phyloP scores from a whole-genome alignment of 2,113 vertebrate genomes.

The Cottus gobio region DNA sequence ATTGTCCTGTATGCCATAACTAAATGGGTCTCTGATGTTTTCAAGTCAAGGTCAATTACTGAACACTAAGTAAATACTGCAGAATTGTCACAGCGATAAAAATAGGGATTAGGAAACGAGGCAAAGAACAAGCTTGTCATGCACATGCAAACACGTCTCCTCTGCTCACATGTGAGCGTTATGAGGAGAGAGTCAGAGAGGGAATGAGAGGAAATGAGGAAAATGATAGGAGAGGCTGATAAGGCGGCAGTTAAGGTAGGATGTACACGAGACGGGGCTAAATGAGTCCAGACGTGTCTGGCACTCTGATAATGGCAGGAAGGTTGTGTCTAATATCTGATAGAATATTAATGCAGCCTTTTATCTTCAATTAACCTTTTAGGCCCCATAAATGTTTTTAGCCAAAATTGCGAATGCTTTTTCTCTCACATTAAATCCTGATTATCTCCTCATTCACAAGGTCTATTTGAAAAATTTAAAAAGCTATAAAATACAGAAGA shows the following conservation, averaged over 20 bases:
- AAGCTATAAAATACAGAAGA: no score
- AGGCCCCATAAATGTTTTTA: no score
- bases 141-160: constrained; percentile 18
- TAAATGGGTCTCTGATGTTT: constrained; percentile 29
- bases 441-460: no score
- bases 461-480: no score
- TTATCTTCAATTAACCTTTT: constrained; percentile 63
- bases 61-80: constrained; percentile 22
- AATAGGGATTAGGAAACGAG: constrained; percentile 10
- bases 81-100: constrained; percentile 2
- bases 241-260: constrained; percentile 59
- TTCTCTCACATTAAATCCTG: no score
- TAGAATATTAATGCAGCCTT: constrained; percentile 71
- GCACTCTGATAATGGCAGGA: constrained; percentile 47
- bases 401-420: no score
- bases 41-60: constrained; percentile 34
- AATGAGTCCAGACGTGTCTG: constrained; percentile 58
- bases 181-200: background rate
- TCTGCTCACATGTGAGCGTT: constrained; percentile 2
- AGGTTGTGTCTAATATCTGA: constrained; percentile 65
- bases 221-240: constrained; percentile 43
- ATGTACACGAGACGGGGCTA: constrained; percentile 52
- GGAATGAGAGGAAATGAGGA: constrained; percentile 52
- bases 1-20: constrained; percentile 9
- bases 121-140: constrained; percentile 20